Conservation (phyloP, 35 echinoderm and acorn worm genomes). For the Chiridota heheva region DNA sequence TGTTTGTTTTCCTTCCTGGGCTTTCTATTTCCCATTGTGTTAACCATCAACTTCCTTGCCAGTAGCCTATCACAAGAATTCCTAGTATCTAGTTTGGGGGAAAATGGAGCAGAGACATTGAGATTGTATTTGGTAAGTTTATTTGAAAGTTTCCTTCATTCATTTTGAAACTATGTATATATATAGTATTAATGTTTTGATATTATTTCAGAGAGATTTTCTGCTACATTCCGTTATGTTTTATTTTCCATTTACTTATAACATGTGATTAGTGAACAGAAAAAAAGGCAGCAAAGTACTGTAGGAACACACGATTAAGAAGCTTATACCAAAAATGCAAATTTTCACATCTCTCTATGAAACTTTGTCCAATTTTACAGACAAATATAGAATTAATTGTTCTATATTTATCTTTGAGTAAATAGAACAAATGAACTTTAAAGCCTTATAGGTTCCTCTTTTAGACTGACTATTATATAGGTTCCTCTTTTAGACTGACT, state of each 20-base stretch:
- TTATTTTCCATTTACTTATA: background rate
- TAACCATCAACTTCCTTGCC: slow-evolving; percentile 76
- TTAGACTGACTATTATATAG: too few relatives aligned
- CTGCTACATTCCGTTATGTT: background rate
- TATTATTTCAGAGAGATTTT: background rate
- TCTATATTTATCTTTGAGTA: too few relatives aligned
- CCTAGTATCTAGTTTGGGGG: slow-evolving; percentile 48
- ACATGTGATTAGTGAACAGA: background rate
- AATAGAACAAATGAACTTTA: too few relatives aligned
- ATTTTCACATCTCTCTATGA: too few relatives aligned
- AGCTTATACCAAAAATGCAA: background rate
- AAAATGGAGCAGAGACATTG: slow-evolving; percentile 39
- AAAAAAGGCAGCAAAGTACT: background rate
- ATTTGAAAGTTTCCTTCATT: background rate
- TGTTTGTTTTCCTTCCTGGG: slow-evolving; percentile 71
- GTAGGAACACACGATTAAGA: background rate
- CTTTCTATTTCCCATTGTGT: slow-evolving; percentile 57
- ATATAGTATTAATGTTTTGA: background rate
- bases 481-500: too few relatives aligned
- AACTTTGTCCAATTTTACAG: too few relatives aligned
- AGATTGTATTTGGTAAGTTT: slow-evolving; percentile 77
- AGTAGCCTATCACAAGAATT: slow-evolving; percentile 69
- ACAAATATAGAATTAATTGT: too few relatives aligned
- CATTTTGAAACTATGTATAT: background rate
- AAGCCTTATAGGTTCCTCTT: too few relatives aligned